Evolutionary conservation across 2,113 vertebrate species (phyloP).

Genomic region (Microcebus ravelobensis): DNA sequence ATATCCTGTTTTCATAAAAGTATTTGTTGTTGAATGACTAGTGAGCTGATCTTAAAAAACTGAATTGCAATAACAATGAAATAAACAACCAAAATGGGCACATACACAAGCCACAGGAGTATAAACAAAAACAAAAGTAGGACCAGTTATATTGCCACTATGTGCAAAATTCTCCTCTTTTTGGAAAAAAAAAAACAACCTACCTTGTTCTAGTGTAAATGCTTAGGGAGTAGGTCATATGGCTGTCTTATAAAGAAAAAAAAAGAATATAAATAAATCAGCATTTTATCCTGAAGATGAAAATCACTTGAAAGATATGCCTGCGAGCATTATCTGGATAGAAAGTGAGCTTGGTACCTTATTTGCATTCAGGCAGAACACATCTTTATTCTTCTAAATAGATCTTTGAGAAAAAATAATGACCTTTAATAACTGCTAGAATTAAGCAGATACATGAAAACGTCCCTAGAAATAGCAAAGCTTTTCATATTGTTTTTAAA

Average conservation of each 20-base stretch:
- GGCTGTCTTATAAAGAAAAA: not conserved
- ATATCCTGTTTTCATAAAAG: not conserved
- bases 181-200: not conserved
- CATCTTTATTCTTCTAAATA: not conserved
- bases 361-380: not conserved
- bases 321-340: not conserved
- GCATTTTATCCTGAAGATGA: not conserved
- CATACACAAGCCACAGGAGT: not conserved
- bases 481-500: not conserved
- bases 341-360: not conserved
- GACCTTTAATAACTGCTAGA: not conserved
- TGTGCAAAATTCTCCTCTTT: not conserved
- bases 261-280: not conserved
- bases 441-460: not conserved
- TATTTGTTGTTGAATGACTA: not conserved
- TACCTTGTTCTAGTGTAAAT: not conserved
- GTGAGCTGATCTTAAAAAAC: not conserved
- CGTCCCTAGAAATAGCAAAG: not conserved
- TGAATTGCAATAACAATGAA: not conserved
- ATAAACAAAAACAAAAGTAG: not conserved
- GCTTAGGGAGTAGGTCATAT: not conserved
- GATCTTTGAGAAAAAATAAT: not conserved
- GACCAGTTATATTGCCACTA: not conserved
- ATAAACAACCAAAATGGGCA: not conserved
- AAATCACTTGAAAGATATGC: not conserved